Evolutionary conservation across 2,797 vertebrate genomes (phyloP).

Genomic region (Psittacula echo): DNA sequence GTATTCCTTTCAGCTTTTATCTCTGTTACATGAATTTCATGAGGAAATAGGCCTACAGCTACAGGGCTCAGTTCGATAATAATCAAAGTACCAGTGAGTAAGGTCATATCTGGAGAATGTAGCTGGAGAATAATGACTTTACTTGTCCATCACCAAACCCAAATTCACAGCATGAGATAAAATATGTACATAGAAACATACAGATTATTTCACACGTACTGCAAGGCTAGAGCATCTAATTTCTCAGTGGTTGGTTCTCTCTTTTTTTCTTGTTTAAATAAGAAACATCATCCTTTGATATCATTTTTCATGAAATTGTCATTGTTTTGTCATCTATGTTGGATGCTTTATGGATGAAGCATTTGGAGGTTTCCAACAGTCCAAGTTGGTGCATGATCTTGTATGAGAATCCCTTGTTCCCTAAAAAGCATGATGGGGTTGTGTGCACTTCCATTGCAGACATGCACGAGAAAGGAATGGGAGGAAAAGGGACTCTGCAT

Average conservation of each 20-base stretch:
- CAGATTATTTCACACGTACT: not conserved
- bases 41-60: not conserved
- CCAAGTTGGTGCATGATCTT: not conserved
- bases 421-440: not conserved
- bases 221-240: not conserved
- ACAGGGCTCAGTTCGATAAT: not conserved
- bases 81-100: not conserved
- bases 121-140: not conserved
- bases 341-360: not conserved
- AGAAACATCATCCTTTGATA: not conserved
- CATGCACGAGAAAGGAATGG: not conserved
- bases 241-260: not conserved
- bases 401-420: not conserved
- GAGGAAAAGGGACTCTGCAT: not conserved
- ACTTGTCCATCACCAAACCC: not conserved
- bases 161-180: not conserved
- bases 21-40: not conserved
- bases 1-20: not conserved
- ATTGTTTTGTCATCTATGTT: not conserved
- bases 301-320: not conserved
- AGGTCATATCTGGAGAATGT: not conserved
- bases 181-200: not conserved
- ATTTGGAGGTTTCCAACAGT: not conserved
- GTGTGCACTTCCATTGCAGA: not conserved
- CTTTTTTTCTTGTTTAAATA: not conserved